Percentiles rank a stretch among this genome's conserved stretches.
These are phyloP conservation scores for Carcharodon carcharias DNA, from an alignment of 2,797 vertebrate species.

Conservation along the genomic window DNA sequence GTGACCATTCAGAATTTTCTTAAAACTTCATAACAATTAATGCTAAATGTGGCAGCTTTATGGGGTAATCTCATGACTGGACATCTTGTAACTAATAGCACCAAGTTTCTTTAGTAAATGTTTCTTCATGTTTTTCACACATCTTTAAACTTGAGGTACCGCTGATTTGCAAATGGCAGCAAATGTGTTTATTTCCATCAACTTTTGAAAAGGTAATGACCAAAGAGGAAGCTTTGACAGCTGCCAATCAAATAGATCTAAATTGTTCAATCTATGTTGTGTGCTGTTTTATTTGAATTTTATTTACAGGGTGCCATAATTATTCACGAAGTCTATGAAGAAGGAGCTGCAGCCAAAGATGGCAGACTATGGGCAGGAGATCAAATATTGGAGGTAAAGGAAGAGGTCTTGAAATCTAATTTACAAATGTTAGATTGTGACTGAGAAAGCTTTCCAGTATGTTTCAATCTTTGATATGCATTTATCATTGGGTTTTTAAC, in stretches of 20 bases:
- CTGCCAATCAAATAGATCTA: slow-evolving; percentile 40
- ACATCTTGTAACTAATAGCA: background rate
- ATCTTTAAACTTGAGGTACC: background rate
- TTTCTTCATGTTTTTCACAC: background rate
- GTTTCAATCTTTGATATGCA: background rate
- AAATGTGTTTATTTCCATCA: background rate
- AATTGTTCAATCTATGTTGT: slow-evolving; percentile 28
- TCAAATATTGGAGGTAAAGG: slow-evolving; percentile 85
- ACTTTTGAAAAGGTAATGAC: background rate
- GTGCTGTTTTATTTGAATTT: slow-evolving; percentile 37
- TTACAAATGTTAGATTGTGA: background rate
- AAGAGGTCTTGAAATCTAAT: background rate
- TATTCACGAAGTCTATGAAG: slow-evolving; percentile 96
- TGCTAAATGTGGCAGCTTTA: background rate
- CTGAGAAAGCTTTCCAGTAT: background rate
- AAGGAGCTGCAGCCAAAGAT: slow-evolving; percentile 93
- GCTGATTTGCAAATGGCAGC: background rate
- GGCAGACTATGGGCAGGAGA: slow-evolving; percentile 95
- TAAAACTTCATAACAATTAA: background rate
- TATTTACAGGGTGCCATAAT: slow-evolving; percentile 80
- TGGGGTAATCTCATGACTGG: background rate
- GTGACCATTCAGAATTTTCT: background rate
- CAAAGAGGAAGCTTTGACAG: background rate
- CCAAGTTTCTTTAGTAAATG: background rate
- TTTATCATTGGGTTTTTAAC: background rate